phyloP scores from a whole-genome alignment of 2,888 invertebrate species.

The Eumerus sabulonum region DNA sequence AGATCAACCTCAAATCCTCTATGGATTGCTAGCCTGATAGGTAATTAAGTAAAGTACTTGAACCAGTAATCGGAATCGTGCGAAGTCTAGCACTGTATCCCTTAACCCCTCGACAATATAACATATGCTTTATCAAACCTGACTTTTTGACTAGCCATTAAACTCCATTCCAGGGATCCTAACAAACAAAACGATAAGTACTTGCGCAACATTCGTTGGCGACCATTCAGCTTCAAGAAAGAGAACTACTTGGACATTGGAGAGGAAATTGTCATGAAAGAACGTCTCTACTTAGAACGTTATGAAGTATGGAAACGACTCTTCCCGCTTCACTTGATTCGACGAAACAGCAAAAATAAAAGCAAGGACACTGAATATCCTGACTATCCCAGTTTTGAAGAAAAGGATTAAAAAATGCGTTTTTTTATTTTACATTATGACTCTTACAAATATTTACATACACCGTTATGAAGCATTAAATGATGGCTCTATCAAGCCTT shows the following conservation, averaged over 20 bases:
- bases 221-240: constrained; percentile 76
- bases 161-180: constrained; percentile 74
- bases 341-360: constrained; percentile 74
- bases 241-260: constrained; percentile 77
- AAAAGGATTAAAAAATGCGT: background rate
- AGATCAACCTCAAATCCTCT: no score
- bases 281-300: constrained; percentile 75
- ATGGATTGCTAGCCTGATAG: no score
- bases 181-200: constrained; percentile 77
- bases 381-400: constrained; percentile 65
- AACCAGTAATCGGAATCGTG: no score
- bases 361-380: constrained; percentile 69
- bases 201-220: constrained; percentile 75
- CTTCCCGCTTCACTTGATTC: constrained; percentile 76
- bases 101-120: no score
- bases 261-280: constrained; percentile 73
- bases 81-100: no score
- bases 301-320: constrained; percentile 77
- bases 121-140: no score
- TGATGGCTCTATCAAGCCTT: constrained; percentile 1
- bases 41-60: no score
- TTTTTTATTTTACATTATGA: no score
- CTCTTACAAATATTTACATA: no score
- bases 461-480: background rate
- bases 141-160: no score